Base-by-base conservation (phyloP, 2,888 invertebrate species). In the Fragum fragum region DNA sequence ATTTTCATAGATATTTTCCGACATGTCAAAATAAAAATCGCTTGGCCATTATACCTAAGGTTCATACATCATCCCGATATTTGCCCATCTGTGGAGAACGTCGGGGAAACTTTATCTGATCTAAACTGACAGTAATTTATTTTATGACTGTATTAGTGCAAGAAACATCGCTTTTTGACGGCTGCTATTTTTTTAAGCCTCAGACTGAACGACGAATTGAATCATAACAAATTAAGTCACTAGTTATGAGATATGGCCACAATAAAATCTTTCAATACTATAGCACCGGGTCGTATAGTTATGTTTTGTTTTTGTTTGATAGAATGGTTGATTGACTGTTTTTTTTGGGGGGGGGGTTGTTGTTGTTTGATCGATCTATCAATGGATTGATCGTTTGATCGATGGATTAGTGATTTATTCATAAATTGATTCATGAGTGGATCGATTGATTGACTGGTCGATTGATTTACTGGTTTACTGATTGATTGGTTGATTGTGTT, bases 101-200 rank as follows among this genome's bases (percentile, higher is more conserved):
- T 23, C 47, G 47, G 47, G 32, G 47, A 47, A 57, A 57, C 11
- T 57, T 26, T 23, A 57, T 57, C 57, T 26, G 23, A 57, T 57
- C 28, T 3, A 21, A 57, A 28, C 28, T 26, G 57, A 28, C 57
- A 28, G 57, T 57, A 57, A 57, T 57, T 23, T 57, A 28, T 57
- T 57, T 57, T 57, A 57, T 57, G 57, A 28, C 57, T 23, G 28
- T 6, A 57, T 57, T 57, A 57, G 57, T 57, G 26, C 26, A 57
- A 57, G 57, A 57, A 57, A 57, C 57, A 28, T 26, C 28, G 57
- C 57, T 26, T 57, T 57, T 47, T 47, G 47, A 47, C 47, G n/a
- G 47, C 16, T 47, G 7, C 5, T 47, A 47, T 47, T 47, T 47
- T 39, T 47, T 47, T 47, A 14, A 5, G 14, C 47, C n/a, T 47